Base-by-base conservation (phyloP, 2,797 vertebrate species). In the Mallotus villosus region DNA sequence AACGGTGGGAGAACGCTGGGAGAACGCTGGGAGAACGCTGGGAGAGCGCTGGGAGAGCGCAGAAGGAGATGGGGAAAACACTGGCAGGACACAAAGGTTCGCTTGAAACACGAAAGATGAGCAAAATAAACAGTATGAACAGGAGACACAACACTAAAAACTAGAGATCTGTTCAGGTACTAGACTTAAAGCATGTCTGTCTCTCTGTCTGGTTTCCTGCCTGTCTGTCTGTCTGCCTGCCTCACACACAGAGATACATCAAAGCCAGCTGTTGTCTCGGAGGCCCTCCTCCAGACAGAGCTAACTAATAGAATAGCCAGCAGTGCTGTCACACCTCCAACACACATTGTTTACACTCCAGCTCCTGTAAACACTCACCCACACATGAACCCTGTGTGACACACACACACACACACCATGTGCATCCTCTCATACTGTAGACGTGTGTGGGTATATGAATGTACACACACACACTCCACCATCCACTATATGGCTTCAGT, bases 61-160 rank as follows among this genome's bases (percentile, higher is more conserved):
- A 34, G 59, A 61, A 27, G 25, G 19, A 46, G 29, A 62, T n/a
- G 22, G 27, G 78, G 74, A 25, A 76, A 12, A 67, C 55, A 34
- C 32, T 34, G 32, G 32, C 14, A 69, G 73, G 77, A 74, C 57
- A 71, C 24, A 32, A 9, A 11, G 57, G 67, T 64, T 14, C 27
- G 17, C 46, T 29, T 8, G 4, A 2, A n/a, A 29, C 4, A 64
- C 24, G 27, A 27, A 27, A 27, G 27, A 9, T 60, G 22, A 60
- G 29, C 19, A 27, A 51, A 24, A 61, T 1, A 70, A 49, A 27
- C 2, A 19, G 32, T 1, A 68, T 37, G 66, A 82, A 85, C 70
- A 71, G 71, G 77, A 78, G 69, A 71, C 61, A 74, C 46, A 74
- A 81, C 72, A 72, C 66, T 74, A 32, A 21, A 79, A 12, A 66